phyloP scores from a whole-genome alignment of 2,797 vertebrate species.

The Tinamus major region DNA sequence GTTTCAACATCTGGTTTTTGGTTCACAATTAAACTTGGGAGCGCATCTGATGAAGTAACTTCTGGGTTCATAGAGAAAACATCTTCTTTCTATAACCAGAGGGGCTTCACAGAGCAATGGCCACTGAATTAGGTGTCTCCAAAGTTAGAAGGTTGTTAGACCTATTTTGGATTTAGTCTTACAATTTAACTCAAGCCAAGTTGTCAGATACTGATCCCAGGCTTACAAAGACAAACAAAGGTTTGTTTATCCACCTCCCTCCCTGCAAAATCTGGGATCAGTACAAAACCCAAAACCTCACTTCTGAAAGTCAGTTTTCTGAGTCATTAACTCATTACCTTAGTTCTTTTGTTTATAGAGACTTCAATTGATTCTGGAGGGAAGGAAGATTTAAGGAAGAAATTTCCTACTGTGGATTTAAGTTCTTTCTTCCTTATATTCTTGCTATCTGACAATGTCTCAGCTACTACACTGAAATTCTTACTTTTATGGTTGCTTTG shows the following conservation, averaged over 20 bases:
- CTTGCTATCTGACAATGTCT: background rate
- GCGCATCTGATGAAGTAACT: background rate
- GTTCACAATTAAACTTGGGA: background rate
- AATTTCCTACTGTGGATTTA: background rate
- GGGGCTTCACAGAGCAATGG: background rate
- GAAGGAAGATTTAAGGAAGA: background rate
- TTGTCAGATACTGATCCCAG: background rate
- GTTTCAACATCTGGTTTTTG: background rate
- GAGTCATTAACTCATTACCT: background rate
- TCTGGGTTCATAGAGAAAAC: background rate
- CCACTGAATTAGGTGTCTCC: background rate
- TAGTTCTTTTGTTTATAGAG: background rate
- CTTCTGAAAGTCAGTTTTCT: background rate
- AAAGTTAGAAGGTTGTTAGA: background rate
- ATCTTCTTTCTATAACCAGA: fast-evolving
- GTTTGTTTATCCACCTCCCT: too few relatives aligned
- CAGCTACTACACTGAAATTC: background rate
- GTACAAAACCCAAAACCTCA: background rate
- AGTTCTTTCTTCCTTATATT: too few relatives aligned
- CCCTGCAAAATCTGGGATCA: background rate
- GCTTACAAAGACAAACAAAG: too few relatives aligned
- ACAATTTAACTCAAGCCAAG: background rate
- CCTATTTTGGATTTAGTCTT: background rate
- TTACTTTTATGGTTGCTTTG: background rate
- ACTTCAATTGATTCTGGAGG: background rate